phyloP scores from a whole-genome alignment of 2,888 invertebrate species.

The Orthosia cruda region DNA sequence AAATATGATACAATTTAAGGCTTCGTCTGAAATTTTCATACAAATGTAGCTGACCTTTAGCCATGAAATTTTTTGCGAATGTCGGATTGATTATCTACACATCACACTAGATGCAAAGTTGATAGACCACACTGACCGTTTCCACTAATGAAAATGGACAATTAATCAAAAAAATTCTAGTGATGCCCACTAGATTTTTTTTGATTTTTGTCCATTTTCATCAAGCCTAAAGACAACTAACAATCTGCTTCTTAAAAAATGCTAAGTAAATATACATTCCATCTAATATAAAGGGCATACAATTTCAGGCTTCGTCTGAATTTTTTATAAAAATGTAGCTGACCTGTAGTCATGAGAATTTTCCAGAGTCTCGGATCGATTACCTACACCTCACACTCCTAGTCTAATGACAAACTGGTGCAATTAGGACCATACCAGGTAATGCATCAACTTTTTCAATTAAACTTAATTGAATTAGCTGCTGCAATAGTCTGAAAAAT shows the following conservation, averaged over 20 bases:
- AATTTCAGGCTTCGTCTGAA: background rate
- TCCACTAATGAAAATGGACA: too few relatives aligned
- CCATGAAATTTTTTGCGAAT: background rate
- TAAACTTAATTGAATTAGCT: conserved; percentile 50
- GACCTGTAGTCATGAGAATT: background rate
- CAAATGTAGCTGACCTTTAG: background rate
- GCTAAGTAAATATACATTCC: too few relatives aligned
- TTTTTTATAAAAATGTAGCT: background rate
- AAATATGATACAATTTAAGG: background rate
- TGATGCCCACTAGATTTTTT: too few relatives aligned
- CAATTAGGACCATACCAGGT: conserved; percentile 28
- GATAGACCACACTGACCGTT: too few relatives aligned
- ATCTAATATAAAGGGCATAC: too few relatives aligned
- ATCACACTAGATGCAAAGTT: background rate
- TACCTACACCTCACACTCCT: background rate
- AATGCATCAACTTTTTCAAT: conserved; percentile 56
- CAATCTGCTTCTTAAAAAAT: too few relatives aligned
- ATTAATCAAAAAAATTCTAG: too few relatives aligned
- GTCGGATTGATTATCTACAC: conserved; percentile 3
- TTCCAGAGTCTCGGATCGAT: conserved; percentile 9
- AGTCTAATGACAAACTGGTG: conserved; percentile 26
- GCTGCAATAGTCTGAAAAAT: conserved; percentile 47
- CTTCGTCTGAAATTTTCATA: background rate
- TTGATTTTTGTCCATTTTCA: too few relatives aligned
- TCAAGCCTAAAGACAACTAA: too few relatives aligned